phyloP scores from a whole-genome alignment of 2,113 vertebrate genomes.

The Gobius niger region DNA sequence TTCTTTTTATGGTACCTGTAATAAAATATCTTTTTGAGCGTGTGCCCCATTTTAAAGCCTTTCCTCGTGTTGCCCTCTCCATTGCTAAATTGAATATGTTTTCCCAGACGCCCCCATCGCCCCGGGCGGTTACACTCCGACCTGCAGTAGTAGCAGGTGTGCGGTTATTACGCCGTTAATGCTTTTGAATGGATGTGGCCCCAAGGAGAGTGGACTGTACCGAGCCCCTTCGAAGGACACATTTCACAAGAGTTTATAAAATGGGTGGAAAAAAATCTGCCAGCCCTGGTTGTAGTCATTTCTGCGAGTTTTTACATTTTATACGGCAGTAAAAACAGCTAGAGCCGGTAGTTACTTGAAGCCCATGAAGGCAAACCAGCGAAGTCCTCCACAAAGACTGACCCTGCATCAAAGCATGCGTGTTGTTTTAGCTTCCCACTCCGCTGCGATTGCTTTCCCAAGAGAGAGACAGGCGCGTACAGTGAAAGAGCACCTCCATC shows the following conservation, averaged over 20 bases:
- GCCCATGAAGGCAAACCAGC: slow-evolving; percentile 29
- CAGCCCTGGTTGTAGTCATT: too few species aligned
- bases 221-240: slow-evolving; percentile 40
- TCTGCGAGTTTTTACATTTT: neutral
- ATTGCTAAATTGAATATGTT: slow-evolving; percentile 18
- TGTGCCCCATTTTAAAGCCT: neutral
- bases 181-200: slow-evolving; percentile 6
- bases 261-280: slow-evolving; percentile 8
- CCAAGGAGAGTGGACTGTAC: slow-evolving; percentile 22
- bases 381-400: slow-evolving; percentile 47
- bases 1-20: too few species aligned
- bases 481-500: slow-evolving; percentile 32
- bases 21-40: neutral
- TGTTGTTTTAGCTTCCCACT: slow-evolving; percentile 41
- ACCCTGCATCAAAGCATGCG: slow-evolving; percentile 55
- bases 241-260: slow-evolving; percentile 45
- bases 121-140: slow-evolving; percentile 7
- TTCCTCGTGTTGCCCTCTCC: neutral
- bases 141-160: slow-evolving; percentile 15
- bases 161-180: slow-evolving; percentile 26
- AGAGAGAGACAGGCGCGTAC: slow-evolving; percentile 16
- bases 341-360: slow-evolving; percentile 30
- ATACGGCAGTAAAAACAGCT: slow-evolving; percentile 11
- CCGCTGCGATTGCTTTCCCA: slow-evolving; percentile 29
- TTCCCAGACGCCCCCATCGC: slow-evolving; percentile 1